Evolutionary conservation across 2,888 invertebrate genomes (phyloP).

Genomic region (Eutolmus rufibarbis): DNA sequence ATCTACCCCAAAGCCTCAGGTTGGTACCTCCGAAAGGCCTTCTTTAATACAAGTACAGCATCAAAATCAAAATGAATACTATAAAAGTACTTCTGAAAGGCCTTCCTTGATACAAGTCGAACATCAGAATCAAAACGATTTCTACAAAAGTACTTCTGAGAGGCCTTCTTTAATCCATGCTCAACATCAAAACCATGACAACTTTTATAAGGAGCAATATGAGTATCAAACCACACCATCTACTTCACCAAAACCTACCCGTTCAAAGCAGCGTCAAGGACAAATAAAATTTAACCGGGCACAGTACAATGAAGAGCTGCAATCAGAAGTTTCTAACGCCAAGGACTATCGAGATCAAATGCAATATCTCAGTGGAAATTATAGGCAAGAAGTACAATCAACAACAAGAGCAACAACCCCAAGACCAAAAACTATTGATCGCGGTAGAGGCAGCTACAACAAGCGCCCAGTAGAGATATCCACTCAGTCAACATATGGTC

Average conservation of each 20-base stretch:
- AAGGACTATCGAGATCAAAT: background rate
- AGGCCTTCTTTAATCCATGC: background rate
- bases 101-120: background rate
- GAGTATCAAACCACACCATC: background rate
- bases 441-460: background rate
- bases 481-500: constrained; percentile 52
- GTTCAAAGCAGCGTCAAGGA: background rate
- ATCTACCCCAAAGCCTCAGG: background rate
- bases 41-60: background rate
- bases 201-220: background rate
- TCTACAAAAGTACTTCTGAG: background rate
- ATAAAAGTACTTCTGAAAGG: background rate
- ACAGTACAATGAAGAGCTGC: background rate
- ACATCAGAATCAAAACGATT: background rate
- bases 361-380: background rate
- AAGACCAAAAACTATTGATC: constrained; percentile 52
- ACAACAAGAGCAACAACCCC: background rate
- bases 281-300: background rate
- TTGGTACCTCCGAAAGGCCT: background rate
- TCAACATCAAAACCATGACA: background rate
- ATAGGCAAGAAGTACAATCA: background rate
- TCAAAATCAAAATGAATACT: background rate
- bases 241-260: constrained; percentile 7
- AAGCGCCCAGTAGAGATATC: constrained; percentile 50
- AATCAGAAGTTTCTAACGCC: background rate